These are phyloP conservation scores for Wasmannia auropunctata DNA, from an alignment of 1,140 invertebrate genomes.

Conservation along the genomic window DNA sequence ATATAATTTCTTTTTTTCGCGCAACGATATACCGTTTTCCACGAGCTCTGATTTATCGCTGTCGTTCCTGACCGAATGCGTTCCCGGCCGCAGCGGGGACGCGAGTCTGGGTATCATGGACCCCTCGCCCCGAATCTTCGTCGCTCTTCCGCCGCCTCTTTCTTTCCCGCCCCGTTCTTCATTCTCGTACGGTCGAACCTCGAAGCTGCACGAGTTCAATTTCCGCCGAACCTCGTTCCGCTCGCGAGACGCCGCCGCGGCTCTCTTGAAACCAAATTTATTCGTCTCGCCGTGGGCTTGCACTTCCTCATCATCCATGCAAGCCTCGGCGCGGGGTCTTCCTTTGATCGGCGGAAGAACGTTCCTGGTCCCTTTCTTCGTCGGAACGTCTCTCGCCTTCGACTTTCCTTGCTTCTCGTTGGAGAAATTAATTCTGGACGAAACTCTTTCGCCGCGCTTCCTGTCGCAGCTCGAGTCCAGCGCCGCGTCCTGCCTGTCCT, in stretches of 20 bases:
- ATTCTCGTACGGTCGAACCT: constrained; percentile 21
- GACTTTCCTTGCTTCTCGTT: neutral
- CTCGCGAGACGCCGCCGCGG: neutral
- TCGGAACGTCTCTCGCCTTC: neutral
- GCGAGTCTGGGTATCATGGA: constrained; percentile 59
- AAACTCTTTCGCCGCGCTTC: constrained; percentile 18
- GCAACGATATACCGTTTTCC: constrained; percentile 46
- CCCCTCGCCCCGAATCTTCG: neutral
- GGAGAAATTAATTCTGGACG: constrained; percentile 50
- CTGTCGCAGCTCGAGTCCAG: neutral
- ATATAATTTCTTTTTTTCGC: neutral
- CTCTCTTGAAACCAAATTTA: constrained; percentile 28
- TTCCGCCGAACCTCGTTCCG: constrained; percentile 28
- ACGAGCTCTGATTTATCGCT: neutral
- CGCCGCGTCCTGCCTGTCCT: neutral
- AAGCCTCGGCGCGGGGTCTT: neutral
- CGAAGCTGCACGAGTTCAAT: constrained; percentile 62
- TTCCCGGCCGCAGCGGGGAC: neutral
- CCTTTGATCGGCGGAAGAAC: constrained; percentile 43
- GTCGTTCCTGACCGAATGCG: neutral
- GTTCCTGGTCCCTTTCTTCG: neutral
- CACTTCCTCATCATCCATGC: neutral
- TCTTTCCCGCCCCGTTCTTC: neutral
- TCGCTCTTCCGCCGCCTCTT: neutral
- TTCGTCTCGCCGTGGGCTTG: neutral